A percentile compares a stretch with the other conserved stretches of the same genome.
Conservation (phyloP, 2,113 vertebrate species). For the Lasiurus borealis region DNA sequence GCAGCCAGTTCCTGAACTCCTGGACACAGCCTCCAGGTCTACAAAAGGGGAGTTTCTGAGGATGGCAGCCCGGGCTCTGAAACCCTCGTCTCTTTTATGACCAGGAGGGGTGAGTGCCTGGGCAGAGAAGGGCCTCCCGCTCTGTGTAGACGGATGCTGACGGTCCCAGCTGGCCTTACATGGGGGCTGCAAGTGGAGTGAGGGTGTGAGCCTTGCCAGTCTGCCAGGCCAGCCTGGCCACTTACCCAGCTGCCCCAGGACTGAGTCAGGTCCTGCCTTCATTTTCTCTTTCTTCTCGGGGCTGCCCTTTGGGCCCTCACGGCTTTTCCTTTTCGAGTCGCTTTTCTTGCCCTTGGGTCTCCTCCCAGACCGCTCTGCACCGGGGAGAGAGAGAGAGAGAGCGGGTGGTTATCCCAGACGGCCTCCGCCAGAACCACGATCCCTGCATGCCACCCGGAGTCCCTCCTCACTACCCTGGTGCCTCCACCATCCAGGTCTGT, state of each 20-base stretch:
- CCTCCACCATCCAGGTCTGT: background rate
- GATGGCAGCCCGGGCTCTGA: background rate
- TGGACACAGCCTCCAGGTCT: background rate
- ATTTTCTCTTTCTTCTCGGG: conserved; percentile 95
- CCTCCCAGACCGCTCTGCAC: conserved; percentile 91
- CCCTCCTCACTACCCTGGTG: too few species aligned
- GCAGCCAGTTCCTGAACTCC: background rate
- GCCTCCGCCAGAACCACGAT: background rate
- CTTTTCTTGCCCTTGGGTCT: conserved; percentile 93
- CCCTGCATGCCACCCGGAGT: too few species aligned
- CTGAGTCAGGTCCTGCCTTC: conserved; percentile 93
- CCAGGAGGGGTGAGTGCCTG: background rate
- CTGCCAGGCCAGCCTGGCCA: background rate
- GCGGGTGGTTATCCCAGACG: background rate
- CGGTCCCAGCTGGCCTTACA: background rate
- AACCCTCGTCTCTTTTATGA: background rate
- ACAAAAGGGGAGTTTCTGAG: background rate
- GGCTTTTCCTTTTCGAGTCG: conserved; percentile 92
- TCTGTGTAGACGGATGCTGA: too few species aligned
- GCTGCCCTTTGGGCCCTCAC: conserved; percentile 92
- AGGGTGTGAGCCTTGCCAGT: background rate
- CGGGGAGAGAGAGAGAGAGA: conserved; percentile 68
- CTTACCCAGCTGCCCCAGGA: conserved; percentile 95
- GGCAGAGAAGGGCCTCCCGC: background rate
- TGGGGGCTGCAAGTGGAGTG: background rate